phyloP scores from a whole-genome alignment of 2,797 vertebrate genomes.

The Cheirogaleus major region DNA sequence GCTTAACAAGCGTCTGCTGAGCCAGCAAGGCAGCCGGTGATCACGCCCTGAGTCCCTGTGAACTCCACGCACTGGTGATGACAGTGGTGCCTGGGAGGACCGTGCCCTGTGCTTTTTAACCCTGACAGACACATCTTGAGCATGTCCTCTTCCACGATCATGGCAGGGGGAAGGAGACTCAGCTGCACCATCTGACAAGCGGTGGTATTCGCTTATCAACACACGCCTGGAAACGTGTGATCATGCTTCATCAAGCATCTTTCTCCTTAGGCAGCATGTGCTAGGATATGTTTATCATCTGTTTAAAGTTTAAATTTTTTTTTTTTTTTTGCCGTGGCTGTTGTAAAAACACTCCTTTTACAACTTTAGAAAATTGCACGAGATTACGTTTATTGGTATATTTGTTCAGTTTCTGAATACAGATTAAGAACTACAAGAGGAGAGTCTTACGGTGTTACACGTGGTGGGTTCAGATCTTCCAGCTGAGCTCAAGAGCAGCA shows the following conservation, averaged over 20 bases:
- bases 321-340: not conserved
- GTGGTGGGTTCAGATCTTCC: not conserved
- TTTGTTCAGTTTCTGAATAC: not conserved
- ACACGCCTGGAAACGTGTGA: not conserved
- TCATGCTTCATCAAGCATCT: not conserved
- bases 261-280: not conserved
- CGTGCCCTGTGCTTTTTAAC: too few species aligned
- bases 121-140: too few species aligned
- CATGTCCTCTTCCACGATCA: accelerated
- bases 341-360: not conserved
- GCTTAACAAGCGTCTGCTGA: not conserved
- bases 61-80: too few species aligned
- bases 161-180: not conserved
- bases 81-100: not conserved
- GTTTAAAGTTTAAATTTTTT: not conserved
- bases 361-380: not conserved
- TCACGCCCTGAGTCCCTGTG: too few species aligned
- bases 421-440: not conserved
- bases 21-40: too few species aligned
- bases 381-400: not conserved
- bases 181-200: not conserved
- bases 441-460: not conserved
- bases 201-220: not conserved
- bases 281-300: not conserved
- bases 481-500: accelerated